Base-by-base conservation (phyloP, 1,140 invertebrate species). In the Drosophila truncata region DNA sequence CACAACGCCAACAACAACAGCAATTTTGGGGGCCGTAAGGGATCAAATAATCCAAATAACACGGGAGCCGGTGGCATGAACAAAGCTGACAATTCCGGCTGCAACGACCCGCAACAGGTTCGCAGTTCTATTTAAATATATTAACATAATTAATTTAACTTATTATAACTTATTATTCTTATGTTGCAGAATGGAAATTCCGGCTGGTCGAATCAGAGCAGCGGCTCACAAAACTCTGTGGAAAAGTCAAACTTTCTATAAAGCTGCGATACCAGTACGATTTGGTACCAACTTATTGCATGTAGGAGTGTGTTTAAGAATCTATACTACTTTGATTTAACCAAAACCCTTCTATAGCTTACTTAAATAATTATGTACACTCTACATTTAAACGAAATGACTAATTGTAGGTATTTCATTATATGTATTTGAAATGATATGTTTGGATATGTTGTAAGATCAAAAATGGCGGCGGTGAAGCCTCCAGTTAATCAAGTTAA, bases 181-280 rank as follows among this genome's bases (percentile, higher is more conserved):
- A n/a, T 14, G 3, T 42, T 11, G 0, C 47, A 85, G 82, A 90
- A 90, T 42, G 84, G 83, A 6, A 90, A 90, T 50, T 69, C 85
- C 8, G 76, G 76, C 2, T 90, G 85, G 85, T 90, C 85, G 16
- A 90, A 90, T 76, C 85, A 90, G 47, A 90, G 85, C 75, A 85
- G 85, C 62, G 85, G 85, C 61, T 90, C 85, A 10, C 85, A 88
- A 46, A 90, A 90, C 46, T 82, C 85, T 42, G 81, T 76, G 31
- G 86, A 85, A 27, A 90, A 90, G 78, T 73, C 85, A 14, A 88
- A 88, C 70, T 90, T 90, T 85, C 78, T 90, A 50, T 90, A 76
- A 90, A 66, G 37, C 35, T 23, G 57, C 29, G 37, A 16, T 71
- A 41, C 29, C 20, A 57, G 31, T 58, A 42, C 25, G 57, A 58